These are phyloP conservation scores for Ditula angustiorana DNA, from an alignment of 2,888 invertebrate genomes.

Conservation along the genomic window DNA sequence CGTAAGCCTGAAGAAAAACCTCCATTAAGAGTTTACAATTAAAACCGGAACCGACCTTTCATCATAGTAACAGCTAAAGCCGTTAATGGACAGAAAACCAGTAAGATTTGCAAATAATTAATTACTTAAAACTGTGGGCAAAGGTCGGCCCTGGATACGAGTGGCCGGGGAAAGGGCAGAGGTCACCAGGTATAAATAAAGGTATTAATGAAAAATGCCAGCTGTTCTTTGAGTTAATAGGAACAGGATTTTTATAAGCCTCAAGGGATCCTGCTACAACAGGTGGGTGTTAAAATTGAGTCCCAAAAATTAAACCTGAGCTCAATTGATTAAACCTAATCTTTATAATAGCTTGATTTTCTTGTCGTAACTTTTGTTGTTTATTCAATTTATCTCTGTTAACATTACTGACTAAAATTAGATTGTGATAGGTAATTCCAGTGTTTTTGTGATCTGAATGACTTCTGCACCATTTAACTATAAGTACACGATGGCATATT, in stretches of 20 bases:
- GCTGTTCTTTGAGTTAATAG: neutral
- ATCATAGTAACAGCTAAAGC: conserved; percentile 5
- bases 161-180: conserved; percentile 11
- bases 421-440: no score
- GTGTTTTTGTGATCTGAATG: no score
- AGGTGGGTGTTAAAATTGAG: no score
- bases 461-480: no score
- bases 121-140: conserved; percentile 13
- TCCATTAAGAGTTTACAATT: neutral
- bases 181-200: conserved; percentile 10
- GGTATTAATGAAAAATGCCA: conserved; percentile 15
- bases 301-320: no score
- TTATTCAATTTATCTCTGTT: no score
- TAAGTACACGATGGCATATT: no score
- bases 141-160: conserved; percentile 18
- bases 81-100: conserved; percentile 21
- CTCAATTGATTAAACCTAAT: no score
- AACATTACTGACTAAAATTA: no score
- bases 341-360: no score
- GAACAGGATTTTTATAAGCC: conserved; percentile 3
- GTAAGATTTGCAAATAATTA: conserved; percentile 33
- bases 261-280: neutral
- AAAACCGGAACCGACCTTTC: neutral
- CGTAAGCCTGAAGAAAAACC: neutral
- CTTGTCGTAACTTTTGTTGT: no score